A percentile compares a stretch with the other conserved stretches of the same genome.
phyloP scores from a whole-genome alignment of 2,888 invertebrate species.

The Napeogenes sylphis region DNA sequence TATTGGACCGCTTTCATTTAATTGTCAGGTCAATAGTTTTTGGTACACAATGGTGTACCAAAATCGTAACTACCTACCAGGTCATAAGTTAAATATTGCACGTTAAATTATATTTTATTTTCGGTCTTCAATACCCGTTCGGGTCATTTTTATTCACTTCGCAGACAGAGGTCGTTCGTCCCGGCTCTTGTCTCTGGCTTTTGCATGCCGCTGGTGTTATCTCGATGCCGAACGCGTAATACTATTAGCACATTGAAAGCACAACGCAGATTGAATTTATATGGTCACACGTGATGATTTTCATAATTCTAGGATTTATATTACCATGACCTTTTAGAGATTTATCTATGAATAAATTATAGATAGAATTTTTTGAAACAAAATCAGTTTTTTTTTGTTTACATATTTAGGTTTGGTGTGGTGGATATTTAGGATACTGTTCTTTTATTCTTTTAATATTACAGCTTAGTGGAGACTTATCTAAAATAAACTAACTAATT shows the following conservation, averaged over 20 bases:
- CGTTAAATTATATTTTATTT: not conserved
- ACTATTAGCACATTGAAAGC: constrained; percentile 65
- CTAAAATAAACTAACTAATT: no score
- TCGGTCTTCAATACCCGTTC: constrained; percentile 40
- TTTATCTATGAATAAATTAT: not conserved
- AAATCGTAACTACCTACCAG: not conserved
- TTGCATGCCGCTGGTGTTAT: constrained; percentile 54
- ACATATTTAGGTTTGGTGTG: no score
- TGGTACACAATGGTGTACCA: constrained; percentile 10
- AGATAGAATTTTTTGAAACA: no score
- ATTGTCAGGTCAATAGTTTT: constrained; percentile 19
- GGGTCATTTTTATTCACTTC: constrained; percentile 62
- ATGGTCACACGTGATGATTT: constrained; percentile 11
- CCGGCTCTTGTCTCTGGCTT: constrained; percentile 67
- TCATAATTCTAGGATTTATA: not conserved
- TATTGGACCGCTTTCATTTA: constrained; percentile 18
- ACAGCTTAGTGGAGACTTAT: no score
- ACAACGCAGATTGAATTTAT: constrained; percentile 40
- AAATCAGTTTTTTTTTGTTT: no score
- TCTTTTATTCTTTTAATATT: no score
- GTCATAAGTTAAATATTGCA: no score
- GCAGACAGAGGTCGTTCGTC: constrained; percentile 72
- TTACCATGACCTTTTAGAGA: constrained; percentile 1
- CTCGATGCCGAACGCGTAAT: constrained; percentile 59
- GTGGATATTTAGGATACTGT: no score